Evolutionary conservation across 2,888 invertebrate genomes (phyloP), one percentile per base, ranked within the genome.

Genomic region (Ectemnius lituratus): DNA sequence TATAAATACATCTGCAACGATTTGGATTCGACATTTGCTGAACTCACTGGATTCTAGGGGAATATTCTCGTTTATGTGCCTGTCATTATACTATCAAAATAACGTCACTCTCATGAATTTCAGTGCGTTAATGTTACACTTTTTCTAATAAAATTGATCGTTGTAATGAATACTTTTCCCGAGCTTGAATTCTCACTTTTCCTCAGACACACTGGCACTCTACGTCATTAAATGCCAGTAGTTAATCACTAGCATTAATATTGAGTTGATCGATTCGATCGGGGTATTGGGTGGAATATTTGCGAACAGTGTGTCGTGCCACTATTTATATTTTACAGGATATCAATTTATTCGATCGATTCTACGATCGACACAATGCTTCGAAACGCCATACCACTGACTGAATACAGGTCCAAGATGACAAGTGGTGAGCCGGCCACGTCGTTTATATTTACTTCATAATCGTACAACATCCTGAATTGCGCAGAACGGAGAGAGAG

Each of bases 1-100:
- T 96, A 94, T 93, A 95, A 95, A 92, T 92, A 93, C 83, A 94
- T 95, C 91, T 94, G 94, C 91, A 95, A 95, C 90, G 95, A 95
- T 89, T 92, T 95, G 92, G 95, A 95, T 91, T 92, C 93, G 85
- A 95, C 95, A 84, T 94, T 95, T 91, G 93, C 94, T 86, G 95
- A 95, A 91, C 92, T 95, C 88, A 94, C 95, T 87, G 94, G 94
- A 90, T 94, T 94, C 91, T 95, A 93, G 37, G 37, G 37, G 37
- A 37, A 37, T 1, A 11, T 37, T 37, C 6, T 6, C 8, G 37
- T 11, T 37, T 37, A 37, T 8, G 37, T 8, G 8, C 37, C 4
- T 6, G 37, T 37, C 37, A 37, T 37, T 37, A 37, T 37, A 1
- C 2, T 37, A 4, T 4, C 8, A 11, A 37, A 37, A 8, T 37